A percentile compares a stretch with the other conserved stretches of the same genome.
Conservation (phyloP, 2,113 vertebrate species). For the Lepisosteus osseus region DNA sequence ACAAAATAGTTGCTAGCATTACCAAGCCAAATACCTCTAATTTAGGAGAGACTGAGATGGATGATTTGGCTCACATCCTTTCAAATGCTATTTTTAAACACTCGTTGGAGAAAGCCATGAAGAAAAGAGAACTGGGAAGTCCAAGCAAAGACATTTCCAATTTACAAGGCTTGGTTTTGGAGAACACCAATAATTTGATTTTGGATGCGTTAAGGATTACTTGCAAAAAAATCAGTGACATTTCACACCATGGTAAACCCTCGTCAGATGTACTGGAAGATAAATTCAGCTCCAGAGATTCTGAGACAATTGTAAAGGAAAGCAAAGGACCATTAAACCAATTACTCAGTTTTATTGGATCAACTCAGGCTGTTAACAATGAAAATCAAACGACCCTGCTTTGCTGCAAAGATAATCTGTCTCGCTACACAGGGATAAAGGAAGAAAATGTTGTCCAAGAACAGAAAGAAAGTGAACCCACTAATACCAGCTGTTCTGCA, state of each 20-base stretch:
- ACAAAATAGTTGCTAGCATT: slow-evolving; percentile 74
- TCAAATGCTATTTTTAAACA: slow-evolving; percentile 82
- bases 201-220: slow-evolving; percentile 81
- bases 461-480: slow-evolving; percentile 36
- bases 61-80: slow-evolving; percentile 81
- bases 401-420: slow-evolving; percentile 40
- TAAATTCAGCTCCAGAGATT: slow-evolving; percentile 28
- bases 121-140: slow-evolving; percentile 59
- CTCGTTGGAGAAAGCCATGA: slow-evolving; percentile 76
- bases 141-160: slow-evolving; percentile 49
- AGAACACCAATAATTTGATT: slow-evolving; percentile 76
- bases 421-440: slow-evolving; percentile 29
- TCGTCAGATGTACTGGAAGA: slow-evolving; percentile 38
- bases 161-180: slow-evolving; percentile 67
- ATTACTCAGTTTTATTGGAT: slow-evolving; percentile 39
- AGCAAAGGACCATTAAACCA: slow-evolving; percentile 46
- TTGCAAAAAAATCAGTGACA: slow-evolving; percentile 77
- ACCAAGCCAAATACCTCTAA: slow-evolving; percentile 62
- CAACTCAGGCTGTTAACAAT: slow-evolving; percentile 34
- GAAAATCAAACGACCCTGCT: slow-evolving; percentile 33
- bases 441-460: slow-evolving; percentile 40
- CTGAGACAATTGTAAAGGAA: slow-evolving; percentile 34
- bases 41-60: slow-evolving; percentile 61
- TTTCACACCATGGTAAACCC: slow-evolving; percentile 57
- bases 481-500: slow-evolving; percentile 8